Conservation (phyloP, 1,140 invertebrate genomes). For the Orius laevigatus region DNA sequence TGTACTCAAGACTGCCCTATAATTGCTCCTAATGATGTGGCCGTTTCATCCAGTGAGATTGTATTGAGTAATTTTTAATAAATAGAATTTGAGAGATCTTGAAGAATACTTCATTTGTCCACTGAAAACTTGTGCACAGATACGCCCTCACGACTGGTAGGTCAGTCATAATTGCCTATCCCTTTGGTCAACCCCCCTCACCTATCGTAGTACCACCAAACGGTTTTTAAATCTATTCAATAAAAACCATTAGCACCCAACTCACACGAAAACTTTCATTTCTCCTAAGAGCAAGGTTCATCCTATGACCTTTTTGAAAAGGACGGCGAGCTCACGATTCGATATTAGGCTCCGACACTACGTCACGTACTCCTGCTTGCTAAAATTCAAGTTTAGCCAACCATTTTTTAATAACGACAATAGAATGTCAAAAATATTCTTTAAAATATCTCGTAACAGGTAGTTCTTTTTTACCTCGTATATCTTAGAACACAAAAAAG, state of each 20-base stretch:
- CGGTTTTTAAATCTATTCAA: background rate
- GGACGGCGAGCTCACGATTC: slow-evolving; percentile 5
- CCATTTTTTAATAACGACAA: background rate
- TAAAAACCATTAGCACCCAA: slow-evolving; percentile 1
- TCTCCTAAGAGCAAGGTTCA: slow-evolving; percentile 6
- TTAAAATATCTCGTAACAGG: background rate
- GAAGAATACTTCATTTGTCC: too few species aligned
- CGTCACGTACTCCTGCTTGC: background rate
- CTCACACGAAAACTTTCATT: slow-evolving; percentile 2
- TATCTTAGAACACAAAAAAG: background rate
- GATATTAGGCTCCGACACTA: background rate
- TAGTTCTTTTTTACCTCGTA: background rate
- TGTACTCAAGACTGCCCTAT: too few species aligned
- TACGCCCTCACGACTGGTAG: too few species aligned
- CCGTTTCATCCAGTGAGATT: too few species aligned
- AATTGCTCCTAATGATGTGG: too few species aligned
- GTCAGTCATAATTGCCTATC: too few species aligned
- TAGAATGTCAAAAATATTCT: background rate
- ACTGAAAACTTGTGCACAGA: too few species aligned
- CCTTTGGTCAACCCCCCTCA: too few species aligned
- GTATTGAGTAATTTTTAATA: too few species aligned
- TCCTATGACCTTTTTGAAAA: slow-evolving; percentile 5
- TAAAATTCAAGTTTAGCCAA: background rate
- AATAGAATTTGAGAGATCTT: too few species aligned
- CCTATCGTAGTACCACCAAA: too few species aligned